Conservation (phyloP, 2,113 vertebrate species). For the Thryonomys swinderianus region DNA sequence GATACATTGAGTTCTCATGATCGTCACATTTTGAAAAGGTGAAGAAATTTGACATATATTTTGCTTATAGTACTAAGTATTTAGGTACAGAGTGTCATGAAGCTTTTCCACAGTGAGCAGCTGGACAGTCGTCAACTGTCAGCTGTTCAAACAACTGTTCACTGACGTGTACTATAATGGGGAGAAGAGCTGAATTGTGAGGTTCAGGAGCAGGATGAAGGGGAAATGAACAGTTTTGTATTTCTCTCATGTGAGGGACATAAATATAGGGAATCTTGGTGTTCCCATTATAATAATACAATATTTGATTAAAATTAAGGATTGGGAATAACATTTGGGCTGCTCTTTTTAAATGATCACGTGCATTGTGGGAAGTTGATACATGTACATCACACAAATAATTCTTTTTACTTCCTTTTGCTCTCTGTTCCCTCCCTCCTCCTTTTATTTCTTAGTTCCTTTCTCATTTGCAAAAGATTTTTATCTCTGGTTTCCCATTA, state of each 20-base stretch:
- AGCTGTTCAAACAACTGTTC: neutral
- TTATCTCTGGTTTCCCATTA: neutral
- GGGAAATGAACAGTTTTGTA: neutral
- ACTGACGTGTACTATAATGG: neutral
- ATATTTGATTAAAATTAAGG: neutral
- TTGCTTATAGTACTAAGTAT: neutral
- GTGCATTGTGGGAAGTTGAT: neutral
- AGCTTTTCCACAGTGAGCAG: neutral
- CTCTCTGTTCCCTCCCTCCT: accelerated
- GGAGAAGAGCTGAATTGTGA: neutral
- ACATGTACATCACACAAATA: neutral
- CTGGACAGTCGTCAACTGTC: neutral
- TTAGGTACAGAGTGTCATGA: neutral
- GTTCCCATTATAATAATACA: neutral
- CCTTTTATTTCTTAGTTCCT: neutral
- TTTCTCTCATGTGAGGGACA: neutral
- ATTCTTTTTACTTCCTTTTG: neutral
- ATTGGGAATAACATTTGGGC: neutral
- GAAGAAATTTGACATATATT: neutral
- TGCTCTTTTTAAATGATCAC: neutral
- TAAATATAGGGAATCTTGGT: neutral
- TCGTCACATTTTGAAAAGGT: slow-evolving; percentile 41
- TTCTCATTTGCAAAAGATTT: neutral
- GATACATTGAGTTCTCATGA: neutral
- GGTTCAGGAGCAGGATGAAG: neutral